Evolutionary conservation across 1,140 invertebrate genomes (phyloP), one percentile per base, ranked within the genome.

Genomic region (Radopholus similis): DNA sequence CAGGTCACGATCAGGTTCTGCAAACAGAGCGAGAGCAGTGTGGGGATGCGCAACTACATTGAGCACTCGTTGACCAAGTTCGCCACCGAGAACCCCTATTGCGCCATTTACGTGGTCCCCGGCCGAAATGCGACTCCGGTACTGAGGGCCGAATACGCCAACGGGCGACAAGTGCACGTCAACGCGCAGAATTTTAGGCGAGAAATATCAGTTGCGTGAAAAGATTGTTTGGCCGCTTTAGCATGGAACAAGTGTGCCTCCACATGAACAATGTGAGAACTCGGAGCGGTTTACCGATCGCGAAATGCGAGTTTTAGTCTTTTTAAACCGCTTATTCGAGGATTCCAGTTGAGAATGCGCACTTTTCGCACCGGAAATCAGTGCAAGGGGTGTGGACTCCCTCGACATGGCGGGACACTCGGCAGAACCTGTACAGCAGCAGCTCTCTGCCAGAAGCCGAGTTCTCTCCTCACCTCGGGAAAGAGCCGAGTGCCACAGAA

Each of bases 101-200:
- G 60, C n/a, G 76, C 70, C 21, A 54, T 77, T 38, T 75, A 75
- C 28, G 71, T 78, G 9, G 13, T 74, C 37, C 73, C 73, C 15
- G 65, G 30, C 2, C 49, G 71, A n/a, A 28, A 78, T 32, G 35
- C 34, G 9, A 70, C 44, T 6, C 73, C 73, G 44, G 58, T 66
- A 4, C n/a, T 75, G n/a, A 35, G 73, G 18, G 73, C 71, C 13
- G 73, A 75, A 59, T 75, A 75, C 66, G 34, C 73, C 8, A 75
- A 75, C 58, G 73, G 73, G 15, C 47, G 73, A 21, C 42, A 40
- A 44, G 73, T 77, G 21, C 71, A 78, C 21, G 42, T 75, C 4
- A 72, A 78, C 51, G 64, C 65, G 11, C 60, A 54, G 26, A 37
- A 54, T 30, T 62, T 75, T 38, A 75, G 58, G 73, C 77, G 51